These are phyloP conservation scores for Pteropus alecto DNA, from an alignment of 2,113 vertebrate species.

Conservation along the genomic window DNA sequence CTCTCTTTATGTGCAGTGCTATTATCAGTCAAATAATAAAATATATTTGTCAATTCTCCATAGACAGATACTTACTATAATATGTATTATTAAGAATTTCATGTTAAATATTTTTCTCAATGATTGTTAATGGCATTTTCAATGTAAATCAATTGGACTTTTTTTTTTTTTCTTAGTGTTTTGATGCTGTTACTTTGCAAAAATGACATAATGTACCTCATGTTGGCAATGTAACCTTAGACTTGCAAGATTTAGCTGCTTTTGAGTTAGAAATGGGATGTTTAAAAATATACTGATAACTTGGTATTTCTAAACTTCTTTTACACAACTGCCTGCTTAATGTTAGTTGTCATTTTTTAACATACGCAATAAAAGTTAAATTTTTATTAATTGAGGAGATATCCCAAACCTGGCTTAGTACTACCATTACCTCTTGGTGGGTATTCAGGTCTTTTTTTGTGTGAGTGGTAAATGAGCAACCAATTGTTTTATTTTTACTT, in stretches of 20 bases:
- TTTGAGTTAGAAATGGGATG: neutral
- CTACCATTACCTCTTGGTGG: neutral
- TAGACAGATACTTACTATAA: neutral
- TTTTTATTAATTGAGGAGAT: neutral
- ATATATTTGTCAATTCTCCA: neutral
- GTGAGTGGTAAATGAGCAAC: no score
- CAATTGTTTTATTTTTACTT: no score
- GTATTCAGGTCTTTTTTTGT: neutral
- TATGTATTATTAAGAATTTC: neutral
- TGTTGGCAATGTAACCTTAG: neutral
- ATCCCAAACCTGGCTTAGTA: neutral
- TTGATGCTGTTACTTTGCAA: neutral
- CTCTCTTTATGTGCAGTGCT: neutral
- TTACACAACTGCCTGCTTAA: neutral
- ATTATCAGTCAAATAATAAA: neutral
- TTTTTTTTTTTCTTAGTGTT: no score
- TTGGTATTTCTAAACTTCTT: neutral
- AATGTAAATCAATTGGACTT: neutral
- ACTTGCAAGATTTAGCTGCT: neutral
- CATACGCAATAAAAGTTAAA: neutral
- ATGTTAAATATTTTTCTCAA: neutral
- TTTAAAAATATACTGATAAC: neutral
- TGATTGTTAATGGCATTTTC: neutral
- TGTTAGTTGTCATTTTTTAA: neutral
- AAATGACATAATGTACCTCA: neutral